These are phyloP conservation scores for Ennomos quercinarius DNA, from an alignment of 2,888 invertebrate species.

Conservation along the genomic window DNA sequence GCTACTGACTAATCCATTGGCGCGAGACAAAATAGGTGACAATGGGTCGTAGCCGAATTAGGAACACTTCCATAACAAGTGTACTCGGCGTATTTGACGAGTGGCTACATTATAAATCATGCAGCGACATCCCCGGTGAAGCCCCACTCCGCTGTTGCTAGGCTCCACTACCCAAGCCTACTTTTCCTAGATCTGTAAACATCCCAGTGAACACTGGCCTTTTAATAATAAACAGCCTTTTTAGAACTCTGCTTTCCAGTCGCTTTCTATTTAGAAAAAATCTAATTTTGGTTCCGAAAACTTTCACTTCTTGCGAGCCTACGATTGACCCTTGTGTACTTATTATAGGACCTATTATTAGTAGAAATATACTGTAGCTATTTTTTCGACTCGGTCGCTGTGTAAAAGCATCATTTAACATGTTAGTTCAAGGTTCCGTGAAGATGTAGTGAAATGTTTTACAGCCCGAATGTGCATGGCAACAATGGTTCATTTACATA, in stretches of 20 bases:
- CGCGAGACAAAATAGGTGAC: slow-evolving; percentile 34
- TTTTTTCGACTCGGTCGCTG: slow-evolving; percentile 38
- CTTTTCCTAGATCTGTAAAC: slow-evolving; percentile 20
- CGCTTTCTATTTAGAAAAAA: slow-evolving; percentile 26
- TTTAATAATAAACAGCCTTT: slow-evolving; percentile 24
- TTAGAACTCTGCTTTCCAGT: slow-evolving; percentile 24
- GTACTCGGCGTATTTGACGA: slow-evolving; percentile 24
- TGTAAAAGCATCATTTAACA: slow-evolving; percentile 44
- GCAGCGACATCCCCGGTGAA: slow-evolving; percentile 10
- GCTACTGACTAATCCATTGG: slow-evolving; percentile 27
- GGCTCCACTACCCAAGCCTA: slow-evolving; percentile 18
- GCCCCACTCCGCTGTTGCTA: slow-evolving; percentile 33
- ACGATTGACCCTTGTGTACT: slow-evolving; percentile 25
- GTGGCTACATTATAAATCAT: slow-evolving; percentile 23
- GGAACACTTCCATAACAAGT: slow-evolving; percentile 38
- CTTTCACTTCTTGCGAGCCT: slow-evolving; percentile 29
- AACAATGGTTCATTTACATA: slow-evolving; percentile 74
- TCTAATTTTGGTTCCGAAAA: slow-evolving; percentile 20
- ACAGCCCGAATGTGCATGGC: slow-evolving; percentile 62
- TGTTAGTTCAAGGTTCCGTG: slow-evolving; percentile 52
- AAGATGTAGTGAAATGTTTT: slow-evolving; percentile 59
- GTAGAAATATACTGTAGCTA: slow-evolving; percentile 38
- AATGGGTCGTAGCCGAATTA: slow-evolving; percentile 37
- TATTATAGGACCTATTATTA: no score
- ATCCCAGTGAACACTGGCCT: slow-evolving; percentile 21